A percentile compares a stretch with the other conserved stretches of the same genome.
phyloP scores from a whole-genome alignment of 2,797 vertebrate genomes.

The Apodemus agrarius region DNA sequence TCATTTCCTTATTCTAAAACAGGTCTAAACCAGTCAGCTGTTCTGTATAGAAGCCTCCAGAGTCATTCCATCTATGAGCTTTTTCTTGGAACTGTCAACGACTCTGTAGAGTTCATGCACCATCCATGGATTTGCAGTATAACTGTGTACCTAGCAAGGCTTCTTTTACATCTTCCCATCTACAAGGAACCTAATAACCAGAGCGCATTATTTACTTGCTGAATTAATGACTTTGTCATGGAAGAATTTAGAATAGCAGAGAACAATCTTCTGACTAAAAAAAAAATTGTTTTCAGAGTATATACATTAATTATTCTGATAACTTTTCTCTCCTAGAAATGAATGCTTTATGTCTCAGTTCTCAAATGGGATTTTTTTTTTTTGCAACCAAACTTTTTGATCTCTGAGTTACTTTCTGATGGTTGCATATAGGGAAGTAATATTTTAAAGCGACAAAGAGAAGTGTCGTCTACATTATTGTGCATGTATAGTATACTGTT shows the following conservation, averaged over 20 bases:
- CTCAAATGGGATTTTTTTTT: neutral
- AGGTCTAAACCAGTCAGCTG: too few species aligned
- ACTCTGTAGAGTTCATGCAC: neutral
- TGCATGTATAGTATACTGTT: too few species aligned
- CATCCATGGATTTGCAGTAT: neutral
- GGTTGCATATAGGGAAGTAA: neutral
- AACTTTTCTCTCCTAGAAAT: constrained; percentile 50
- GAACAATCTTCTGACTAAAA: constrained; percentile 22
- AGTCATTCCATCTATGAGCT: neutral
- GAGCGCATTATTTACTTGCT: neutral
- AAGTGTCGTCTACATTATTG: neutral
- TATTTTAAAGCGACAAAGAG: constrained; percentile 22
- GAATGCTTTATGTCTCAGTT: constrained; percentile 31
- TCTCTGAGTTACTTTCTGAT: constrained; percentile 53
- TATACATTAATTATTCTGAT: constrained; percentile 31
- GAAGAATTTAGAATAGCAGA: constrained; percentile 42
- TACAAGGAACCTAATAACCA: neutral
- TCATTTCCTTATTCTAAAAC: neutral
- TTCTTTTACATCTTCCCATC: neutral
- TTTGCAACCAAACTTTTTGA: constrained; percentile 39
- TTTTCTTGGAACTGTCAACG: neutral
- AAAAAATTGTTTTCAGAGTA: constrained; percentile 45
- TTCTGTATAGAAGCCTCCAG: neutral
- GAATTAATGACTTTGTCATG: neutral
- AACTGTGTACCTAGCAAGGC: neutral